These are phyloP conservation scores for Tinamus major DNA, from an alignment of 2,797 vertebrate genomes.

Conservation along the genomic window DNA sequence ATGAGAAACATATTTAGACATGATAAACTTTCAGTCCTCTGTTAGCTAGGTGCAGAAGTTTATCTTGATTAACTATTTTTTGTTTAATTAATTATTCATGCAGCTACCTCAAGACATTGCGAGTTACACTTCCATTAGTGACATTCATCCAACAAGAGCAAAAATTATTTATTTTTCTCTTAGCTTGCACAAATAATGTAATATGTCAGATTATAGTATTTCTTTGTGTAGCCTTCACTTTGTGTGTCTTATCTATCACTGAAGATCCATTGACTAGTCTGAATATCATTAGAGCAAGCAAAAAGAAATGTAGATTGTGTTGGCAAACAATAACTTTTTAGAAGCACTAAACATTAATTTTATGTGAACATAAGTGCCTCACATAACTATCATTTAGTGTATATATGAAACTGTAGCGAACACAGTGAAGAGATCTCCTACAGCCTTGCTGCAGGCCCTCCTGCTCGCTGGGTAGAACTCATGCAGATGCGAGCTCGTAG, in stretches of 20 bases:
- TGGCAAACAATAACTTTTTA: not conserved
- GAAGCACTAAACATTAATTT: not conserved
- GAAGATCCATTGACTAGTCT: not conserved
- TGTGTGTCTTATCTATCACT: not conserved
- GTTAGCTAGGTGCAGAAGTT: slow-evolving; percentile 78
- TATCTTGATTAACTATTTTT: slow-evolving; percentile 83
- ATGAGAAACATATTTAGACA: slow-evolving; percentile 95
- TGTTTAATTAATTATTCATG: slow-evolving; percentile 79
- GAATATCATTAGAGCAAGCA: not conserved
- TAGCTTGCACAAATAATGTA: slow-evolving; percentile 10
- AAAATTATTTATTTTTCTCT: slow-evolving; percentile 9
- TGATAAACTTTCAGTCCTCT: slow-evolving; percentile 82
- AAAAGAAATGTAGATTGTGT: not conserved
- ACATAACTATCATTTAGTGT: not conserved
- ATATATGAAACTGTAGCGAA: not conserved
- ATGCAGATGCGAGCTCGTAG: not conserved
- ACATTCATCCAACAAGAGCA: slow-evolving; percentile 15
- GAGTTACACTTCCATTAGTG: slow-evolving; percentile 10
- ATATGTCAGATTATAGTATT: slow-evolving; percentile 3
- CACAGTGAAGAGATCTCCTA: not conserved
- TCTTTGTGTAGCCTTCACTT: not conserved
- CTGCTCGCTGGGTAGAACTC: not conserved
- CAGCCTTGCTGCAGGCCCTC: not conserved
- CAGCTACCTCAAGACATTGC: not conserved
- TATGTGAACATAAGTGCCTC: not conserved